Evolutionary conservation across 2,888 invertebrate species (phyloP).

Genomic region (Platynereis dumerilii): DNA sequence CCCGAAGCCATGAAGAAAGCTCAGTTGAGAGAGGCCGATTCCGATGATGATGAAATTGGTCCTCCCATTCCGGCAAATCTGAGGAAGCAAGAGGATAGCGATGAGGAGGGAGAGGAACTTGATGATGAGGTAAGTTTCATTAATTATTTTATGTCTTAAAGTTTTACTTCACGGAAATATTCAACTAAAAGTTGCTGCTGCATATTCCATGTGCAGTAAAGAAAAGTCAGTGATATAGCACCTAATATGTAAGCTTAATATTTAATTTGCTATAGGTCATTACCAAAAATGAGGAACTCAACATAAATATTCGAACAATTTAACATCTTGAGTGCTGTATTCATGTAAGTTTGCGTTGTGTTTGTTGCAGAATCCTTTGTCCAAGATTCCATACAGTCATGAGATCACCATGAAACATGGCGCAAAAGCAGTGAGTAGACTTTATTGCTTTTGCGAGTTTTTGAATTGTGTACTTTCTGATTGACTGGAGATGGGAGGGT

Average conservation of each 20-base stretch:
- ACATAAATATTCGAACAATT: too few relatives aligned
- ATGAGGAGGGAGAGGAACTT: conserved; percentile 38
- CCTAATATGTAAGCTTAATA: too few relatives aligned
- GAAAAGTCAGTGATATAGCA: too few relatives aligned
- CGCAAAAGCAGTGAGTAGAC: conserved; percentile 74
- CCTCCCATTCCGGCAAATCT: conserved; percentile 39
- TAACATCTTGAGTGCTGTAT: not conserved
- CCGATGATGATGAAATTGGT: conserved; percentile 38
- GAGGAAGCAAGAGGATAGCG: conserved; percentile 7
- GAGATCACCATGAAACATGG: conserved; percentile 87
- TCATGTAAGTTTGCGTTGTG: not conserved
- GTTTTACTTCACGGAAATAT: not conserved
- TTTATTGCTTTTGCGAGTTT: not conserved
- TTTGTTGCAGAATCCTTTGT: conserved; percentile 58
- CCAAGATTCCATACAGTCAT: conserved; percentile 65
- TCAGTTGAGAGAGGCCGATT: conserved; percentile 14
- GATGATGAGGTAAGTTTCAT: conserved; percentile 37
- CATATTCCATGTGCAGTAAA: too few relatives aligned
- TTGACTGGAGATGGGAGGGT: too few relatives aligned
- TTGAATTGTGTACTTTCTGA: too few relatives aligned
- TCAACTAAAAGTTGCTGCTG: not conserved
- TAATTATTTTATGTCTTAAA: not conserved
- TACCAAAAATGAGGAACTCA: too few relatives aligned
- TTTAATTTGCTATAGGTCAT: too few relatives aligned
- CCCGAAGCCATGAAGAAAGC: conserved; percentile 3